phyloP scores from a whole-genome alignment of 2,888 invertebrate species.

The Noctua janthina region DNA sequence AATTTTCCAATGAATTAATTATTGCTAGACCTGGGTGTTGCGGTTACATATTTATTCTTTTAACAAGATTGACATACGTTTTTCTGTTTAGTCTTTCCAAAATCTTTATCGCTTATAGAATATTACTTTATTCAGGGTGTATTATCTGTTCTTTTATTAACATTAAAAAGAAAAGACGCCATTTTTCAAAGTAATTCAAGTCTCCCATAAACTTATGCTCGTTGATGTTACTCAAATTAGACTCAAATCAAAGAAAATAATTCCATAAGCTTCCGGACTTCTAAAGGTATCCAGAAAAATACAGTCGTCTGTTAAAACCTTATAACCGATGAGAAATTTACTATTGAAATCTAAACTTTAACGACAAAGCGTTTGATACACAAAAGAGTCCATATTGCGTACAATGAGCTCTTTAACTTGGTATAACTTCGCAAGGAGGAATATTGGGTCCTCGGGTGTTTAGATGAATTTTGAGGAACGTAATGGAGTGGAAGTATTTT shows the following conservation, averaged over 20 bases:
- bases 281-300: slow-evolving; percentile 15
- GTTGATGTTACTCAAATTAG: background rate
- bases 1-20: slow-evolving; percentile 28
- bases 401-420: slow-evolving; percentile 52
- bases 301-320: slow-evolving; percentile 20
- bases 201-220: background rate
- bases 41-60: background rate
- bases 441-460: slow-evolving; percentile 31
- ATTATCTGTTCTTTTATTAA: background rate
- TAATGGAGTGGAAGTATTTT: slow-evolving; percentile 59
- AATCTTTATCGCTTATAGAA: background rate
- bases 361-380: slow-evolving; percentile 57
- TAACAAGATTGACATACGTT: background rate
- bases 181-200: background rate
- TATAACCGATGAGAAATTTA: slow-evolving; percentile 45
- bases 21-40: slow-evolving; percentile 5
- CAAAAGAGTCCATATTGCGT: slow-evolving; percentile 58
- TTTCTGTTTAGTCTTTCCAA: background rate
- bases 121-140: background rate
- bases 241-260: slow-evolving; percentile 16
- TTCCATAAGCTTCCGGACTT: slow-evolving; percentile 16
- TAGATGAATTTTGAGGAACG: slow-evolving; percentile 43
- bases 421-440: slow-evolving; percentile 54
- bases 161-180: background rate
- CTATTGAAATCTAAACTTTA: slow-evolving; percentile 42